These are phyloP conservation scores for Eurypyga helias DNA, from an alignment of 2,113 vertebrate species.

Conservation along the genomic window DNA sequence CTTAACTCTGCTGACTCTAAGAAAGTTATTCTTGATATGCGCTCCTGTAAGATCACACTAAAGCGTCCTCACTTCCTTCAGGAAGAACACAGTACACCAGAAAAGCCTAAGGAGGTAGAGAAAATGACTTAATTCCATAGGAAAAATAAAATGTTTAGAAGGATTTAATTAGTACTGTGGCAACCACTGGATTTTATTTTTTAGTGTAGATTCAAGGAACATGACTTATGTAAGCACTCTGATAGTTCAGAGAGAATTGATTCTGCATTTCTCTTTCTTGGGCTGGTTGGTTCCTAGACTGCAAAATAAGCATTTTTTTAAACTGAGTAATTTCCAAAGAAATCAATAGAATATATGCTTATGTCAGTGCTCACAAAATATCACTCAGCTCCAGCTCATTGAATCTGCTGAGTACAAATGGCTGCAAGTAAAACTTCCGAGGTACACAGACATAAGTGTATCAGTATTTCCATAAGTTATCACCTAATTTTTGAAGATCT, in stretches of 20 bases:
- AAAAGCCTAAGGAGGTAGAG: background rate
- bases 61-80: background rate
- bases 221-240: background rate
- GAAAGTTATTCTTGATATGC: background rate
- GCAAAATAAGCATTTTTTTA: slow-evolving; percentile 8
- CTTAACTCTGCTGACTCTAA: background rate
- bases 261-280: background rate
- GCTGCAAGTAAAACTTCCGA: background rate
- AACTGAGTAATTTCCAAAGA: background rate
- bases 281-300: background rate
- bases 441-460: background rate
- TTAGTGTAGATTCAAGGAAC: background rate
- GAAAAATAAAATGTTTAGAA: background rate
- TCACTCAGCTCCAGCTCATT: background rate
- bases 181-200: background rate
- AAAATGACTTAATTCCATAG: background rate
- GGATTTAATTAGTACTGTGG: background rate
- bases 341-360: slow-evolving; percentile 20
- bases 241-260: background rate
- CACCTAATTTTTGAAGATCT: background rate
- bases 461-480: background rate
- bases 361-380: background rate
- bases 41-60: background rate
- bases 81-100: background rate
- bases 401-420: background rate